A percentile compares a stretch with the other conserved stretches of the same genome.
These are phyloP conservation scores for Dicerorhinus sumatrensis DNA, from an alignment of 2,113 vertebrate genomes.

Conservation along the genomic window DNA sequence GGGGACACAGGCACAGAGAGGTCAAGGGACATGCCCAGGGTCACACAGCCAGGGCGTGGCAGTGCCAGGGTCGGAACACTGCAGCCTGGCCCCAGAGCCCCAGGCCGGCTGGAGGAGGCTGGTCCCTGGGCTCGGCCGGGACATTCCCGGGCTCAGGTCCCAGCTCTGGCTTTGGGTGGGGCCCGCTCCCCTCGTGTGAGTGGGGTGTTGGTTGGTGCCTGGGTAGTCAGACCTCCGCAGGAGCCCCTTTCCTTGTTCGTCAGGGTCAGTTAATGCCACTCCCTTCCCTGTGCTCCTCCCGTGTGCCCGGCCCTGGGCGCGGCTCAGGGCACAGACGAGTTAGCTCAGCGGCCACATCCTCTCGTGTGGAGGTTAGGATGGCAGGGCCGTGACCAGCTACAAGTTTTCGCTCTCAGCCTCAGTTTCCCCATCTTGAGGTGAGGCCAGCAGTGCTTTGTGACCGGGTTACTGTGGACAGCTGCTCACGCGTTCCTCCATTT, in stretches of 20 bases:
- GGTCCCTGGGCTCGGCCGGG: background rate
- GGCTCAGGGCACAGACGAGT: background rate
- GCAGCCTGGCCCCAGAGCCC: background rate
- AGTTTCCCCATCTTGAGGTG: background rate
- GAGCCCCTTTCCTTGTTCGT: background rate
- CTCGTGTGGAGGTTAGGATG: background rate
- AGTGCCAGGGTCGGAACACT: background rate
- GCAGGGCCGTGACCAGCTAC: background rate
- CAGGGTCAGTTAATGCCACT: background rate
- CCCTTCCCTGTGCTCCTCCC: fast-evolving
- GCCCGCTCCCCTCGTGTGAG: fast-evolving
- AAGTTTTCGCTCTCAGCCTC: background rate
- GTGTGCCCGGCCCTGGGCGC: background rate
- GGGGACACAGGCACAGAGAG: background rate
- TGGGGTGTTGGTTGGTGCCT: background rate
- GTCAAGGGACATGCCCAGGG: background rate
- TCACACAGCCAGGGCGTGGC: background rate
- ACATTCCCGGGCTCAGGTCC: background rate
- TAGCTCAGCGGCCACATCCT: background rate
- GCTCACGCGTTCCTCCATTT: background rate
- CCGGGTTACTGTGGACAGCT: background rate
- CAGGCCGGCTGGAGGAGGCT: background rate
- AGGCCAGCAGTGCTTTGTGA: background rate
- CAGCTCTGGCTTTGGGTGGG: background rate
- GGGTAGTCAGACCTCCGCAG: background rate